Evolutionary conservation across 35 echinoderm and acorn worm genomes (phyloP).

Genomic region (Acanthaster planci): DNA sequence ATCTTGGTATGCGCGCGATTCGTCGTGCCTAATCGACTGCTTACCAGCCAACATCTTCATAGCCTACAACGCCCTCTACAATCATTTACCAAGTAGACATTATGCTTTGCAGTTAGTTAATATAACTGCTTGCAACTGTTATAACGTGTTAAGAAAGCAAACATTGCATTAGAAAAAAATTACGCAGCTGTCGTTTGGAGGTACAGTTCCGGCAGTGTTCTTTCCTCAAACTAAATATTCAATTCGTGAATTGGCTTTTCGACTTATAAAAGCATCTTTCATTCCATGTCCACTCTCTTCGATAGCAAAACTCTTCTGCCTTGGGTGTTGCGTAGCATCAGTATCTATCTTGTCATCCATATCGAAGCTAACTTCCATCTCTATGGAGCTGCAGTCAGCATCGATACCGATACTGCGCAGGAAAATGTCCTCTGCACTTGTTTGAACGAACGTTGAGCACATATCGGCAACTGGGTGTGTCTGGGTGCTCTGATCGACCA

Average conservation of each 20-base stretch:
- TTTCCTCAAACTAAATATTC: constrained; percentile 17
- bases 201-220: no score
- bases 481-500: constrained; percentile 40
- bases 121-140: no score
- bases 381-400: constrained; percentile 7
- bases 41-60: no score
- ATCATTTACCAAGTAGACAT: no score
- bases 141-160: no score
- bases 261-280: neutral
- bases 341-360: neutral
- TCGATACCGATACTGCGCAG: neutral
- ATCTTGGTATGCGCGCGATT: no score
- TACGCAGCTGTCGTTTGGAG: no score
- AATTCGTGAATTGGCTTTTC: neutral
- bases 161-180: no score
- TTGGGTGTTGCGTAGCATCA: neutral
- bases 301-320: neutral
- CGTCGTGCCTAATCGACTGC: no score
- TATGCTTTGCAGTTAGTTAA: no score
- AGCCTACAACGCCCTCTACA: no score
- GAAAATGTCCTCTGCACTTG: constrained; percentile 1
- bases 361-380: constrained; percentile 2
- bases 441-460: neutral
- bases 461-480: neutral
- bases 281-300: neutral